A percentile compares a stretch with the other conserved stretches of the same genome.
These are phyloP conservation scores for Equus przewalskii DNA, from an alignment of 2,113 vertebrate species.

Conservation along the genomic window DNA sequence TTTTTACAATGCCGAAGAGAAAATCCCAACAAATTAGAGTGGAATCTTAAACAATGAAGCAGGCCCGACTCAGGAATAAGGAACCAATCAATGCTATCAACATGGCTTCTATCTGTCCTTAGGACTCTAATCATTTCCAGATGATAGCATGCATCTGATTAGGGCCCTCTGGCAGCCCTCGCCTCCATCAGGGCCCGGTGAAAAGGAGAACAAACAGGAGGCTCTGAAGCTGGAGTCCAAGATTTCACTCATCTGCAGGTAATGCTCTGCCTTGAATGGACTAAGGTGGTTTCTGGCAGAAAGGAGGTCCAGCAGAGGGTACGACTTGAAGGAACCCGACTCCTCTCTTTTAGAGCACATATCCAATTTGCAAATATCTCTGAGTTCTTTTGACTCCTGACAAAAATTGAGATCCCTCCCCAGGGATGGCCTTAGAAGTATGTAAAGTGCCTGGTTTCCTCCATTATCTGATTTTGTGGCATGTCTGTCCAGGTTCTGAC, in stretches of 20 bases:
- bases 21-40: slow-evolving; percentile 81
- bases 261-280: neutral
- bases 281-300: neutral
- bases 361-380: neutral
- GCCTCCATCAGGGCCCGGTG: slow-evolving; percentile 72
- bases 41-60: slow-evolving; percentile 85
- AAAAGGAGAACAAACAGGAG: neutral
- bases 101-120: slow-evolving; percentile 92
- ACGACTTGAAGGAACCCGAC: neutral
- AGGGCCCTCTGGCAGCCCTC: slow-evolving; percentile 77
- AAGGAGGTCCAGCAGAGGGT: neutral
- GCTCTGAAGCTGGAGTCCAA: neutral
- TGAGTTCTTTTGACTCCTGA: neutral
- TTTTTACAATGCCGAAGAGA: slow-evolving; percentile 82
- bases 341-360: neutral
- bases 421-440: neutral
- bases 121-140: slow-evolving; percentile 92
- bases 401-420: neutral
- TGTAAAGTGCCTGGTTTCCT: neutral
- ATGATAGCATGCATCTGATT: slow-evolving; percentile 86
- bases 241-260: slow-evolving; percentile 33
- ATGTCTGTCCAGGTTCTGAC: neutral
- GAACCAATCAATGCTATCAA: slow-evolving; percentile 93
- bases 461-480: neutral
- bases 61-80: slow-evolving; percentile 90